A percentile compares a stretch with the other conserved stretches of the same genome.
Evolutionary conservation across 2,797 vertebrate genomes (phyloP).

Genomic region (Zonotrichia albicollis): DNA sequence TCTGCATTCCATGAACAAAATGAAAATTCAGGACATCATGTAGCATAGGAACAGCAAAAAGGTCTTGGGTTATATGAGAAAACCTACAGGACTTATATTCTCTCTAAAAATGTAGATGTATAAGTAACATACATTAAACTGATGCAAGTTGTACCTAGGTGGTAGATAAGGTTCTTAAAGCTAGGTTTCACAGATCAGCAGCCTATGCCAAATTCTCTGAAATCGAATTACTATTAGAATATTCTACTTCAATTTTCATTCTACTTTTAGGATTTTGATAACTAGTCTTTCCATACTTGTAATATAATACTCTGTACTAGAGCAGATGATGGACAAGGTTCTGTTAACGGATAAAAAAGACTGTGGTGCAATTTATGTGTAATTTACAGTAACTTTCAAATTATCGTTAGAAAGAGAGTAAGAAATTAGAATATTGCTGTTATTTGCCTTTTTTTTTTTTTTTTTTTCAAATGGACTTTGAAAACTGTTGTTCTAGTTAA

Average conservation of each 20-base stretch:
- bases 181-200: not conserved
- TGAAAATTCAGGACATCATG: not conserved
- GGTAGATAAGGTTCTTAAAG: not conserved
- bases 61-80: not conserved
- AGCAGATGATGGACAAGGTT: not conserved
- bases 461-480: not conserved
- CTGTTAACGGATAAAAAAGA: not conserved
- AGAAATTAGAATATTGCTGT: not conserved
- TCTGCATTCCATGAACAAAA: not conserved
- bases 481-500: not conserved
- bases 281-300: not conserved
- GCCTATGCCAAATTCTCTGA: not conserved
- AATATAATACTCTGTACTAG: not conserved
- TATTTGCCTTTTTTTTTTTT: not conserved
- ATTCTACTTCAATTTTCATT: not conserved
- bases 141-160: not conserved
- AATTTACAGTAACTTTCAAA: not conserved
- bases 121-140: not conserved
- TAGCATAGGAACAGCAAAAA: not conserved
- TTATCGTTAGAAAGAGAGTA: not conserved
- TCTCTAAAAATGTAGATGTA: not conserved
- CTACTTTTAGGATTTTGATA: not conserved
- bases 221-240: not conserved
- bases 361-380: not conserved
- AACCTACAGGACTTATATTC: not conserved